These are phyloP conservation scores for Sarcophaga rosellei DNA, from an alignment of 2,888 invertebrate species.

Conservation along the genomic window DNA sequence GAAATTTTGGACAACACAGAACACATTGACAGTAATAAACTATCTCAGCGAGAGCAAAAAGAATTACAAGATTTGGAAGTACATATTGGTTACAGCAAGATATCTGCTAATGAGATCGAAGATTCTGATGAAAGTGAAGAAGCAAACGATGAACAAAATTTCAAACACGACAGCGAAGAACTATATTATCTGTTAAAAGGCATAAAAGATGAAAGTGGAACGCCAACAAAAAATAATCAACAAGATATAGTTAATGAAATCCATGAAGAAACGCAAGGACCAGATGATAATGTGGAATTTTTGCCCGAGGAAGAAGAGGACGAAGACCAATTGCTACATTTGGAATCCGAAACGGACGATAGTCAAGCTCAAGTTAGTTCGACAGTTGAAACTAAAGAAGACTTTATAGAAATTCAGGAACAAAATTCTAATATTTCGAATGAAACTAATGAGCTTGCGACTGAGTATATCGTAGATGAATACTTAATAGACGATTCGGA, in stretches of 20 bases:
- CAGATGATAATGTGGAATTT: not conserved
- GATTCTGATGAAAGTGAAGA: not conserved
- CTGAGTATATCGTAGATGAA: constrained; percentile 54
- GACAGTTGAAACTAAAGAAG: constrained; percentile 32
- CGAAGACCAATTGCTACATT: not conserved
- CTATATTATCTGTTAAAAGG: constrained; percentile 9
- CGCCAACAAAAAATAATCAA: not conserved
- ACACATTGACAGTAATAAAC: not conserved
- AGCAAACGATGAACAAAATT: not conserved
- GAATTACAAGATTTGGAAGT: not conserved
- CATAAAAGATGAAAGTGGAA: not conserved
- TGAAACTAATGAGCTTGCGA: constrained; percentile 4
- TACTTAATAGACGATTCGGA: constrained; percentile 32
- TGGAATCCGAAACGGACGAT: constrained; percentile 21
- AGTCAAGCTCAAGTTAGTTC: constrained; percentile 45
- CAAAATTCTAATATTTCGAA: constrained; percentile 30
- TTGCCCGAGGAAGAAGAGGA: not conserved
- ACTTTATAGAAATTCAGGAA: not conserved
- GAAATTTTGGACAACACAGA: not conserved
- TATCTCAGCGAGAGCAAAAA: not conserved
- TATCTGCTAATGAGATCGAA: constrained; percentile 9
- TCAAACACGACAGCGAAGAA: constrained; percentile 4
- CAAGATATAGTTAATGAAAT: not conserved
- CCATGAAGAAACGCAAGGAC: not conserved
- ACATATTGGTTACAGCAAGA: not conserved